phyloP scores from a whole-genome alignment of 92 coral and sea anemone species.

The Siderastrea siderea region DNA sequence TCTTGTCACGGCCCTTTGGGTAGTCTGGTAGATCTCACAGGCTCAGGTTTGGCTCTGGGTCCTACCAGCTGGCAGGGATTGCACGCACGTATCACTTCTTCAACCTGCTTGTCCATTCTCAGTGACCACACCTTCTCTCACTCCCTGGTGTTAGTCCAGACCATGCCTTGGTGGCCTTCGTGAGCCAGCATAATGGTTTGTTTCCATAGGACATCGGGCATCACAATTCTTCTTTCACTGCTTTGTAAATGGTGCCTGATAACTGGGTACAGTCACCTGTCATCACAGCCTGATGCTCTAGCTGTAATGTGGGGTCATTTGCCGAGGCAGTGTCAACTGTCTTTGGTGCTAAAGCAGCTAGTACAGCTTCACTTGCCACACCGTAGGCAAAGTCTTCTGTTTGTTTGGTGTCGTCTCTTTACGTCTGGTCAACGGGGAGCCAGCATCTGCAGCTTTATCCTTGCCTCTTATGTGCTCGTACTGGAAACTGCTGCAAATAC shows the following conservation, averaged over 20 bases:
- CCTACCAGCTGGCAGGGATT: conserved; percentile 71
- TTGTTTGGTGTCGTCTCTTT: conserved; percentile 12
- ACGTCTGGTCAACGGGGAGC: neutral
- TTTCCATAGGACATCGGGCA: conserved; percentile 61
- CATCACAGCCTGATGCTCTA: conserved; percentile 11
- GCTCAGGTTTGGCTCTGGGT: conserved; percentile 72
- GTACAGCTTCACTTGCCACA: conserved; percentile 50
- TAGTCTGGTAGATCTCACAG: conserved; percentile 1
- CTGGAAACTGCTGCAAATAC: too few species aligned
- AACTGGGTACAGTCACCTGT: conserved; percentile 30
- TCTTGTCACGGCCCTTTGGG: conserved; percentile 5
- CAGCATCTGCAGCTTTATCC: conserved; percentile 8
- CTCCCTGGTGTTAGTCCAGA: conserved; percentile 21
- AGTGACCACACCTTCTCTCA: conserved; percentile 46
- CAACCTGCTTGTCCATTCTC: conserved; percentile 66
- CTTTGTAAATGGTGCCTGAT: conserved; percentile 42
- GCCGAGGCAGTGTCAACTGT: conserved; percentile 37
- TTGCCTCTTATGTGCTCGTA: too few species aligned
- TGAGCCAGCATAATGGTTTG: conserved; percentile 44
- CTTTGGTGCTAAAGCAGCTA: conserved; percentile 52
- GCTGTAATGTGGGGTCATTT: conserved; percentile 8
- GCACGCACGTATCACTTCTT: conserved; percentile 37
- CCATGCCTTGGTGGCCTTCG: conserved; percentile 54
- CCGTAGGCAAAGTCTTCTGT: conserved; percentile 68
- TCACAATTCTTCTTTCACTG: conserved; percentile 45